A percentile compares a stretch with the other conserved stretches of the same genome.
These are phyloP conservation scores for Thomomys bottae DNA, from an alignment of 2,113 vertebrate genomes.

Conservation along the genomic window DNA sequence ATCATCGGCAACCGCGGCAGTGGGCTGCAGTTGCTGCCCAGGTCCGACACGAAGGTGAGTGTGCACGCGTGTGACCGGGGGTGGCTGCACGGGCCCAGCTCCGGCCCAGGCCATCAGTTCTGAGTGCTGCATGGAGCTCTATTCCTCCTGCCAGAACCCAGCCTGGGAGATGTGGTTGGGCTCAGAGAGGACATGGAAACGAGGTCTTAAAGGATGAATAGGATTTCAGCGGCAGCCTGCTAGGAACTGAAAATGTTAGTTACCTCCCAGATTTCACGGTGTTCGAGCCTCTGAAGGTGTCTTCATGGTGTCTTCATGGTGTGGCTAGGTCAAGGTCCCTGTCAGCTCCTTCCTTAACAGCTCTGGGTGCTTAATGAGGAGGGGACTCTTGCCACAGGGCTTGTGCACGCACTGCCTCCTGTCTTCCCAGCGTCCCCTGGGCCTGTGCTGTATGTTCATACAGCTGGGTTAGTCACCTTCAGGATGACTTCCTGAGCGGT, in stretches of 20 bases:
- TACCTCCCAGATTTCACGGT: neutral
- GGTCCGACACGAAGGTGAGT: conserved; percentile 90
- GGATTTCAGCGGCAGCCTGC: neutral
- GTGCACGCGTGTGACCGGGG: neutral
- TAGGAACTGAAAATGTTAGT: neutral
- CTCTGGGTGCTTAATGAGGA: neutral
- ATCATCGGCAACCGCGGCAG: conserved; percentile 90
- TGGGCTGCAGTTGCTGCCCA: conserved; percentile 89
- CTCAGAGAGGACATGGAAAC: neutral
- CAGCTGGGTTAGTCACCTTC: neutral
- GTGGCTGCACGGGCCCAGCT: neutral
- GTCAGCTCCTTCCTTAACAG: neutral
- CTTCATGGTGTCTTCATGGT: neutral
- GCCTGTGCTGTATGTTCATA: neutral
- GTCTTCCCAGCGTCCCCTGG: rapidly evolving
- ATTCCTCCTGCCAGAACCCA: neutral
- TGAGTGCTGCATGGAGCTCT: neutral
- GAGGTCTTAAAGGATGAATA: neutral
- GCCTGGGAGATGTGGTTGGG: neutral
- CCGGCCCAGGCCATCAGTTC: neutral
- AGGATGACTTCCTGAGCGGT: neutral
- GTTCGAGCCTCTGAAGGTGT: neutral
- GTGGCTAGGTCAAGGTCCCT: neutral
- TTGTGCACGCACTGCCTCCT: neutral
- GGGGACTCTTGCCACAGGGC: neutral